Percentiles rank a stretch among this genome's conserved stretches.
These are phyloP conservation scores for Fragum whitleyi DNA, from an alignment of 2,888 invertebrate genomes.

Conservation along the genomic window DNA sequence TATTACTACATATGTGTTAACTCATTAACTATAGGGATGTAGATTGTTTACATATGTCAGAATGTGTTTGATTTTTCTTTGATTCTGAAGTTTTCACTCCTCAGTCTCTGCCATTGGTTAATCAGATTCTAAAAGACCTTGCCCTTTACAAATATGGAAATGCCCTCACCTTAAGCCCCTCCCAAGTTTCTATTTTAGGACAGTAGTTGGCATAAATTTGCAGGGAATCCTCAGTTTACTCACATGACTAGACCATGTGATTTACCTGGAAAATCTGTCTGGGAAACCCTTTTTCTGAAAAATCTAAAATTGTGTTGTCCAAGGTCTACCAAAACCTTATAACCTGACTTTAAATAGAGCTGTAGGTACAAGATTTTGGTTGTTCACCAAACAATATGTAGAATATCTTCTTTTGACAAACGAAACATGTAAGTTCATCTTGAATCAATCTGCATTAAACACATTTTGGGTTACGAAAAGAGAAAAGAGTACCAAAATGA, in stretches of 20 bases:
- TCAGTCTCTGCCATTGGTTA: background rate
- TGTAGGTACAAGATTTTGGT: too few species aligned
- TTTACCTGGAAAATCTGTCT: conserved; percentile 20
- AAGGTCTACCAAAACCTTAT: too few species aligned
- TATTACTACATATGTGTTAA: background rate
- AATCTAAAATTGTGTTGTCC: too few species aligned
- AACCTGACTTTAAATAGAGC: too few species aligned
- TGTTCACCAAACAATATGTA: too few species aligned
- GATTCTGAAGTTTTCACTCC: background rate
- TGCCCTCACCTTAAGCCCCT: conserved; percentile 35
- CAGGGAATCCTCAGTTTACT: conserved; percentile 46
- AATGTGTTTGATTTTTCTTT: background rate
- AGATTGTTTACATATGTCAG: conserved; percentile 18
- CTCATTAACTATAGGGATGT: background rate
- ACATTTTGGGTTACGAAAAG: too few species aligned
- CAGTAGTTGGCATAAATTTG: conserved; percentile 29
- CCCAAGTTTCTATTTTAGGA: conserved; percentile 43
- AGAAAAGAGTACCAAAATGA: too few species aligned
- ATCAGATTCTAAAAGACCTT: background rate
- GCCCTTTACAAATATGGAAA: conserved; percentile 37
- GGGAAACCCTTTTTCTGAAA: conserved; percentile 3
- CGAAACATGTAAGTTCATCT: too few species aligned
- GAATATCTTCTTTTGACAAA: too few species aligned
- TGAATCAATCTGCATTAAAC: too few species aligned
- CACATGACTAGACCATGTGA: conserved; percentile 57